Conservation (phyloP, 2,797 vertebrate genomes). For the Gymnopithys bicolor region DNA sequence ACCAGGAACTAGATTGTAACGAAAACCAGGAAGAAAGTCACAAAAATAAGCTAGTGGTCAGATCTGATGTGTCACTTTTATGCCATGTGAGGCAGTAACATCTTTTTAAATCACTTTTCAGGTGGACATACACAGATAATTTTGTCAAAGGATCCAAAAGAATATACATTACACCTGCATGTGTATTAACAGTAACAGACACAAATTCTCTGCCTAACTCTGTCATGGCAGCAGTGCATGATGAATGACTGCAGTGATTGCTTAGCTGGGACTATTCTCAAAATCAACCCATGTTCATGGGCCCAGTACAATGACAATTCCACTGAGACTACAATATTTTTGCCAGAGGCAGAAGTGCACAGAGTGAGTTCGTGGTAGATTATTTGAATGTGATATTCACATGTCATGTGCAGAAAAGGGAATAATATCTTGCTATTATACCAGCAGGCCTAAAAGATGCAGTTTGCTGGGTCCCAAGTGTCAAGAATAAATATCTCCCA, state of each 20-base stretch:
- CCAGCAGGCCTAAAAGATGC: constrained; percentile 18
- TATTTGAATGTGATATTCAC: not conserved
- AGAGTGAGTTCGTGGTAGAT: not conserved
- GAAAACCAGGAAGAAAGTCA: not conserved
- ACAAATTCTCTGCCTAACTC: not conserved
- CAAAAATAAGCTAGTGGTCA: not conserved
- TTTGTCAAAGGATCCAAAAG: not conserved
- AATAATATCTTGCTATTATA: not conserved
- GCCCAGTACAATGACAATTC: not conserved
- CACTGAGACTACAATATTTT: not conserved
- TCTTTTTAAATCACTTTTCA: not conserved
- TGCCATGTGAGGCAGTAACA: not conserved
- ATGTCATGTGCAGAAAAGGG: not conserved
- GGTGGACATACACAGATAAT: not conserved
- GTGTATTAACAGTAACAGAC: not conserved
- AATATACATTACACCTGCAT: not conserved
- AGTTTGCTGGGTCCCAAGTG: not conserved
- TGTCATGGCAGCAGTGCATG: not conserved
- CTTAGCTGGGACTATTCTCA: not conserved
- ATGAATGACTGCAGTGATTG: not conserved
- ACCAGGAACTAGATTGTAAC: not conserved
- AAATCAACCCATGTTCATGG: not conserved
- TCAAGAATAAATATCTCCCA: constrained; percentile 21
- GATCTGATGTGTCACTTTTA: not conserved
- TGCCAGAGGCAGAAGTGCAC: not conserved